Base-by-base conservation (phyloP, 2,888 invertebrate genomes). In the Aspidapion aeneum region DNA sequence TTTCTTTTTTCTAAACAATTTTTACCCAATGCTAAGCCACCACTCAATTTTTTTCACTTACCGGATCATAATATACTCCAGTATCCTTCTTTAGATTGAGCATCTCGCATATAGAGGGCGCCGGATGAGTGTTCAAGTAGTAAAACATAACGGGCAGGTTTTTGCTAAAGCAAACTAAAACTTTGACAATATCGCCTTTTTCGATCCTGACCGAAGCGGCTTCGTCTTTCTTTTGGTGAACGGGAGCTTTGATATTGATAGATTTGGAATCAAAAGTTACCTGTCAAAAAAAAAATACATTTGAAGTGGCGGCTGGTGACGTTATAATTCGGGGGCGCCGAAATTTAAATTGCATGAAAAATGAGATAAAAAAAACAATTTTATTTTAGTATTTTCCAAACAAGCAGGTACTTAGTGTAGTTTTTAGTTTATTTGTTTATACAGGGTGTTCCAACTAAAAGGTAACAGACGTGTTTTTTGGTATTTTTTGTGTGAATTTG, bases 61-160 rank as follows among this genome's bases (percentile, higher is more conserved):
- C 78, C 1, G 88, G 86, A 79, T 87, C 84, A 72, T 85, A 87
- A 74, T 84, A 87, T 50, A 71, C 69, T 19, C 77, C 78, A n/a
- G 72, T 70, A 19, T 75, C 78, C 18, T 86, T 84, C 57, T 81
- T 81, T 90, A 95, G 91, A 59, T 89, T 87, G 50, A 95, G 81
- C 21, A 83, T 79, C 70, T 86, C 85, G 60, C 94, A 83, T 61
- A 95, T 87, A 70, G 85, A 86, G 21, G 81, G 81, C 17, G 90
- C 93, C 75, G 88, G 88, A 55, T 81, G 83, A 60, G 86, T 86
- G 69, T 87, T 85, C 17, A 91, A 87, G 73, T 92, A 92, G 70
- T 94, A 83, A 79, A 94, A 94, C 69, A 96, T 81, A 1, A 94
- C 89, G 3, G 92, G 91, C 77, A 91, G 81, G 1, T 84, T 80